A percentile compares a stretch with the other conserved stretches of the same genome.
These are phyloP conservation scores for Hydrocynus forskahlii DNA, from an alignment of 2,797 vertebrate species.

Conservation along the genomic window DNA sequence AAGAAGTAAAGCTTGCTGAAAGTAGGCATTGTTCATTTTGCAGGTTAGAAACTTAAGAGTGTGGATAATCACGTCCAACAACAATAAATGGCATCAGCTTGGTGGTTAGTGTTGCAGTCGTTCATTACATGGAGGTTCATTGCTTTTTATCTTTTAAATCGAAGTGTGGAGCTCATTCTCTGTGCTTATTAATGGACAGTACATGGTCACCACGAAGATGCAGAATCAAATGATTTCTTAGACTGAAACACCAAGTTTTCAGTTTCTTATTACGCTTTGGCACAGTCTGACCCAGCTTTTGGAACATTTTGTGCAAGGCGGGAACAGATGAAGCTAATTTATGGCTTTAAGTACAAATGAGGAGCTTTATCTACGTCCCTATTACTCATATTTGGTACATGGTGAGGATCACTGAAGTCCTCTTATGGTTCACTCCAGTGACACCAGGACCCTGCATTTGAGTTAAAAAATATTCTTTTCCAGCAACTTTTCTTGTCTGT, in stretches of 20 bases:
- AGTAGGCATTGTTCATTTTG: neutral
- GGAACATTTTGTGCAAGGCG: constrained; percentile 20
- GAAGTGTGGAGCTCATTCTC: no score
- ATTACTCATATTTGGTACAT: neutral
- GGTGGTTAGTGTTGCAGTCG: neutral
- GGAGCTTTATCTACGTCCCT: neutral
- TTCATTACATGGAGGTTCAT: neutral
- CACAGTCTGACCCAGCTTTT: neutral
- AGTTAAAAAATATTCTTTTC: no score
- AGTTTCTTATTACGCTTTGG: neutral
- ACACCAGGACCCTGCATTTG: no score
- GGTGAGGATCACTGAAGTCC: neutral
- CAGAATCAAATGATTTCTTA: constrained; percentile 6
- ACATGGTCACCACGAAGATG: neutral
- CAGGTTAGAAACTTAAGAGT: neutral
- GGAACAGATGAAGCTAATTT: constrained; percentile 28
- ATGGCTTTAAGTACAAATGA: constrained; percentile 17
- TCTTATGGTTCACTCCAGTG: neutral
- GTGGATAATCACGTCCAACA: no score
- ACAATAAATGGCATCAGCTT: neutral
- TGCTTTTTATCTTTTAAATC: no score
- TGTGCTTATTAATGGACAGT: neutral
- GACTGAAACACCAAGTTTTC: constrained; percentile 8
- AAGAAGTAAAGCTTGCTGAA: constrained; percentile 44
- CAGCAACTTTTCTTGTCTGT: no score